Conservation (phyloP, 2,113 vertebrate genomes). For the Sclerurus mexicanus region DNA sequence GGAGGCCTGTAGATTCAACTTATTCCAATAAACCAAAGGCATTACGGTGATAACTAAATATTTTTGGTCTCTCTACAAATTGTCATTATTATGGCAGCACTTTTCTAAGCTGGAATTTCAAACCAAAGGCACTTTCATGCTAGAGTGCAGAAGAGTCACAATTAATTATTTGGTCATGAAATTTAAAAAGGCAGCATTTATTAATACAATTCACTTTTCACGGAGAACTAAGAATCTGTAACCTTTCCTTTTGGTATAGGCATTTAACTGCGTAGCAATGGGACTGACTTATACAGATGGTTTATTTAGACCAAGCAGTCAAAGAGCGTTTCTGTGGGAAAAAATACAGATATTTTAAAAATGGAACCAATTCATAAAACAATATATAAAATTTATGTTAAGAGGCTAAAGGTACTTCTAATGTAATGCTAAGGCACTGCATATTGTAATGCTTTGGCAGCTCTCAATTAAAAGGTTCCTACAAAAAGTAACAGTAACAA, state of each 20-base stretch:
- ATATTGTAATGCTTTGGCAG: slow-evolving; percentile 96
- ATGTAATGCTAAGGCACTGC: slow-evolving; percentile 94
- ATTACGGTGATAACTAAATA: slow-evolving; percentile 93
- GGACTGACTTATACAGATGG: slow-evolving; percentile 49
- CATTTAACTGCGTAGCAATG: slow-evolving; percentile 38
- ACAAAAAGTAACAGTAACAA: slow-evolving; percentile 82
- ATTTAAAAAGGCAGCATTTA: slow-evolving; percentile 88
- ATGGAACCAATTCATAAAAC: slow-evolving; percentile 66
- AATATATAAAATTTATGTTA: slow-evolving; percentile 39
- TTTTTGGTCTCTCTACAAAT: slow-evolving; percentile 93
- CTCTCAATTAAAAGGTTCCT: slow-evolving; percentile 87
- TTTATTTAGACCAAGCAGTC: slow-evolving; percentile 57
- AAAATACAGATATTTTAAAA: slow-evolving; percentile 43
- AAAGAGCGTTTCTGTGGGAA: slow-evolving; percentile 44
- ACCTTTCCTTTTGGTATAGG: slow-evolving; percentile 78
- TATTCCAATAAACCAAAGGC: slow-evolving; percentile 88
- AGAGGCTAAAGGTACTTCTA: slow-evolving; percentile 74
- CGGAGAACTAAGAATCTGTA: slow-evolving; percentile 62
- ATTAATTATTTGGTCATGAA: slow-evolving; percentile 89
- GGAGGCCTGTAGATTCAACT: slow-evolving; percentile 76
- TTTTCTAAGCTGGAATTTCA: slow-evolving; percentile 93
- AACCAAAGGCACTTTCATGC: slow-evolving; percentile 99
- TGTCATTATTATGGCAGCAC: slow-evolving; percentile 82
- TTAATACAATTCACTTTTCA: slow-evolving; percentile 75
- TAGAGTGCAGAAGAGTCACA: slow-evolving; percentile 87